Conservation (phyloP, 1,140 invertebrate genomes). For the Diprion similis region DNA sequence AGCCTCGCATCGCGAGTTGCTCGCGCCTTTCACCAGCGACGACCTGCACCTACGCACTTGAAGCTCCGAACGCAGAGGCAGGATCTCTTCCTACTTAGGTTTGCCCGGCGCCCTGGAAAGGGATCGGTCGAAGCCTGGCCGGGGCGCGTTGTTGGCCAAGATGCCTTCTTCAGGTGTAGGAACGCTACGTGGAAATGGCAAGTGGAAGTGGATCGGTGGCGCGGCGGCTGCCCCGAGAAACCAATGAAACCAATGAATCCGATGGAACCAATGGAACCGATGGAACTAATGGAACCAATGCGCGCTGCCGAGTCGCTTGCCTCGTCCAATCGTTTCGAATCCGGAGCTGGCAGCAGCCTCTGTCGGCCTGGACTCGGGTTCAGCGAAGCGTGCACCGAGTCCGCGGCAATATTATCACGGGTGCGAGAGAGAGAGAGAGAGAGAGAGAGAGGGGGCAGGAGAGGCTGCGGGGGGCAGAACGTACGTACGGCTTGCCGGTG, state of each 20-base stretch:
- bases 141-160: no score
- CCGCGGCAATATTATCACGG: neutral
- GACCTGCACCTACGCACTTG: no score
- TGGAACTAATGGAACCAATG: constrained; percentile 7
- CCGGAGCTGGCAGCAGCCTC: constrained; percentile 3
- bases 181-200: no score
- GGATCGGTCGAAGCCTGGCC: no score
- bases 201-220: no score
- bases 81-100: no score
- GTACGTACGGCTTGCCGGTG: constrained; percentile 23
- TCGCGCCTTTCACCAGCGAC: no score
- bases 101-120: no score
- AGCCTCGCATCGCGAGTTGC: no score
- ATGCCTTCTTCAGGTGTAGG: no score
- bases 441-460: constrained; percentile 15
- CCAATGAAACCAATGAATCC: constrained; percentile 7
- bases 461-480: constrained; percentile 12
- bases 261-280: constrained; percentile 7
- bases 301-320: neutral
- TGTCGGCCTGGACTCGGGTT: neutral
- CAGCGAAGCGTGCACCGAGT: neutral
- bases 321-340: constrained; percentile 3
- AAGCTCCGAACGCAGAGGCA: no score
- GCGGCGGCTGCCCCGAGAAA: neutral
- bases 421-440: constrained; percentile 10